phyloP scores from a whole-genome alignment of 2,888 invertebrate species.

The Cataglyphis cursor region DNA sequence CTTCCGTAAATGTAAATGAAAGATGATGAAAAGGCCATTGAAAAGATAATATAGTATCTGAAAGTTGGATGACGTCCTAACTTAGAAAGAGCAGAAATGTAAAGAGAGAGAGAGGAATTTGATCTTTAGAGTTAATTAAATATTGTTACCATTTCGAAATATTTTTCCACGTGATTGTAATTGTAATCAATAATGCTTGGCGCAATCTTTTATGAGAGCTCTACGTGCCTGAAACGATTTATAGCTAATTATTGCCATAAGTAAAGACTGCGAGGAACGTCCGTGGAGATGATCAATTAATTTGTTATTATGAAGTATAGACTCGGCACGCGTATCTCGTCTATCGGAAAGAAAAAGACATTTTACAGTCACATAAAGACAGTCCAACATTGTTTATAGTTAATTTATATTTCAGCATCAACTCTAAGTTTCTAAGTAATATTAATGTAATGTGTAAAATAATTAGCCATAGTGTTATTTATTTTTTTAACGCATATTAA shows the following conservation, averaged over 20 bases:
- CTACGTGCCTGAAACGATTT: constrained; percentile 42
- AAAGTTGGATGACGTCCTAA: background rate
- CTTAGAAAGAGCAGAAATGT: background rate
- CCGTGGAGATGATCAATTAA: constrained; percentile 62
- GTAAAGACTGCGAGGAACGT: constrained; percentile 59
- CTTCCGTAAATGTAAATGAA: constrained; percentile 17
- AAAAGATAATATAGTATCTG: background rate
- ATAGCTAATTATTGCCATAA: constrained; percentile 39
- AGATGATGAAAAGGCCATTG: constrained; percentile 13
- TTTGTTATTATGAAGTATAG: constrained; percentile 24
- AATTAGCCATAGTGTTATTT: background rate
- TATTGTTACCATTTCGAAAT: constrained; percentile 11
- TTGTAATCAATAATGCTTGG: constrained; percentile 19
- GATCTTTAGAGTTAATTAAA: background rate
- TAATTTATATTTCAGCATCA: background rate
- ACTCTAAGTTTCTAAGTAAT: background rate
- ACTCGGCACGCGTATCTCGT: background rate
- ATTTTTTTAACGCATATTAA: too few species aligned
- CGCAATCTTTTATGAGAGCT: constrained; percentile 34
- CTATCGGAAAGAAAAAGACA: constrained; percentile 9
- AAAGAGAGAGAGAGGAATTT: constrained; percentile 6
- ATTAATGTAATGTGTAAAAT: background rate
- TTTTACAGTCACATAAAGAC: constrained; percentile 7
- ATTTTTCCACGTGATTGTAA: background rate
- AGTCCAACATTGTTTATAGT: constrained; percentile 40